These are phyloP conservation scores for Siphlonurus alternatus DNA, from an alignment of 2,888 invertebrate species.

Conservation along the genomic window DNA sequence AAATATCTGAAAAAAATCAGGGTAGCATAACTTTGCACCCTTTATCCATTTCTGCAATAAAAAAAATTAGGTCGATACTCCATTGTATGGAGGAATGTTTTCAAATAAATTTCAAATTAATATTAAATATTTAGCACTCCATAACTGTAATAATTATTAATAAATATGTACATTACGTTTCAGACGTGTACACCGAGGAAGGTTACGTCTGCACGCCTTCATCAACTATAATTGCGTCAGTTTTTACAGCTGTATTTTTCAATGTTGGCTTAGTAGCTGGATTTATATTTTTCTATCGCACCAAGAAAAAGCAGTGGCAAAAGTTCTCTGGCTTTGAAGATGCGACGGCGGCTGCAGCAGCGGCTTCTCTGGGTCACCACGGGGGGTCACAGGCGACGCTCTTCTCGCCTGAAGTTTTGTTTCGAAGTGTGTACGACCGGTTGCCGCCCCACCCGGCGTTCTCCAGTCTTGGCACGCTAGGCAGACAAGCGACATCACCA, in stretches of 20 bases:
- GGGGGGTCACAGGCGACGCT: conserved; percentile 7
- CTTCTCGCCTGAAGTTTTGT: conserved; percentile 21
- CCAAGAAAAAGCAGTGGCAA: conserved; percentile 21
- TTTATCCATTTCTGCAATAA: too few species aligned
- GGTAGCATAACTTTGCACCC: too few species aligned
- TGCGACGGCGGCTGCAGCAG: background rate
- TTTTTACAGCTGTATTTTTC: conserved; percentile 21
- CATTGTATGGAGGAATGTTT: too few species aligned
- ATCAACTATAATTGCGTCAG: conserved; percentile 22
- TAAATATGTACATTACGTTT: too few species aligned
- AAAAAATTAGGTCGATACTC: too few species aligned
- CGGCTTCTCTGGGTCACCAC: background rate
- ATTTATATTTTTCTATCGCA: conserved; percentile 22
- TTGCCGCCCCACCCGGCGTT: conserved; percentile 13
- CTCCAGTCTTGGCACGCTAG: background rate
- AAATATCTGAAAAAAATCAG: too few species aligned
- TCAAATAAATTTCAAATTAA: too few species aligned
- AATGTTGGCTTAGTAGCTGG: conserved; percentile 20
- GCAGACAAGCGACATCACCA: background rate
- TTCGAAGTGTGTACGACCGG: conserved; percentile 22
- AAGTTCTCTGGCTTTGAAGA: conserved; percentile 14
- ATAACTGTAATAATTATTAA: too few species aligned
- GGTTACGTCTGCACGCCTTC: conserved; percentile 19
- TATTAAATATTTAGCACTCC: too few species aligned
- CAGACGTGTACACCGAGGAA: conserved; percentile 5